Conservation (phyloP, 2,797 vertebrate genomes). For the Acanthurus lineatus region DNA sequence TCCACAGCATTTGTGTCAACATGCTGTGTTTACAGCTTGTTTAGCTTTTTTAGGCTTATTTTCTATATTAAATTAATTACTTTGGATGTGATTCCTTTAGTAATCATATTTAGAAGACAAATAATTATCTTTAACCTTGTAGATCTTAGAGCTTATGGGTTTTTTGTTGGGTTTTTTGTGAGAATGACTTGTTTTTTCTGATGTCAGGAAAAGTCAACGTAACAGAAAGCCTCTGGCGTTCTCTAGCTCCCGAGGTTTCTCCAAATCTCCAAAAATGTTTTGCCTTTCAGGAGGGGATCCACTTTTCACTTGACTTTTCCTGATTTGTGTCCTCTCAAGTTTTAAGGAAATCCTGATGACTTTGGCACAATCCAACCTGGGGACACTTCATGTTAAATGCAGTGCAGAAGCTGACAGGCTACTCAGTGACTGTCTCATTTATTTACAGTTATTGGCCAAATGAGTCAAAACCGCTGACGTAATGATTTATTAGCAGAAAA, state of each 20-base stretch:
- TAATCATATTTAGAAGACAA: not conserved
- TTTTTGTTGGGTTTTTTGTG: no score
- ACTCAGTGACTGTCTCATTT: conserved; percentile 56
- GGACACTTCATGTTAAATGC: conserved; percentile 29
- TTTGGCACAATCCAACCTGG: conserved; percentile 12
- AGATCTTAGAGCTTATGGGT: not conserved
- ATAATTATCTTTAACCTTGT: conserved; percentile 13
- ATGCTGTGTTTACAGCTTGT: not conserved
- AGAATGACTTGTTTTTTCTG: not conserved
- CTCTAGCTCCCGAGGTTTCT: not conserved
- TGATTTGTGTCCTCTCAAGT: not conserved
- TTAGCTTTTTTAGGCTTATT: no score
- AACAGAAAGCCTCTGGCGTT: not conserved
- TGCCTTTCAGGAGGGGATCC: not conserved
- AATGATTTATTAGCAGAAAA: conserved; percentile 63
- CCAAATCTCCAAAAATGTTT: not conserved
- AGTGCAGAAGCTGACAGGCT: conserved; percentile 25
- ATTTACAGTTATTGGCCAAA: conserved; percentile 69
- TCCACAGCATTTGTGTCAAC: not conserved
- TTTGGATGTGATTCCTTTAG: not conserved
- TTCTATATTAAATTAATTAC: not conserved
- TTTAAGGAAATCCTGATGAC: conserved; percentile 19
- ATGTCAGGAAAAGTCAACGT: not conserved
- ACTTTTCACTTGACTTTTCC: not conserved
- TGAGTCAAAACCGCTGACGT: conserved; percentile 60